A percentile compares a stretch with the other conserved stretches of the same genome.
Conservation (phyloP, 2,113 vertebrate genomes). For the Panthera uncia region DNA sequence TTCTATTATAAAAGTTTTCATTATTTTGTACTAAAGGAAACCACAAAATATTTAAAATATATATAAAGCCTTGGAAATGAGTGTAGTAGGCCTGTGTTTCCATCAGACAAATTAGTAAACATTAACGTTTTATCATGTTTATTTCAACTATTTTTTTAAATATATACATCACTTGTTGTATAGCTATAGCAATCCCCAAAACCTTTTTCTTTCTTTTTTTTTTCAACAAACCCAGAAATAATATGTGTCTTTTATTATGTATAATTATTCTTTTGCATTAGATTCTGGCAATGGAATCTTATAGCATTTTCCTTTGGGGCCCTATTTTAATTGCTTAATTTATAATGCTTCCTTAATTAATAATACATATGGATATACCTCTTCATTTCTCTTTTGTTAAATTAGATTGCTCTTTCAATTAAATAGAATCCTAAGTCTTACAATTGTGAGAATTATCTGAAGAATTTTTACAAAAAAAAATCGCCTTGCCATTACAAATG, state of each 20-base stretch:
- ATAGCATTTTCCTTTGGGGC: neutral
- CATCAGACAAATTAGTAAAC: neutral
- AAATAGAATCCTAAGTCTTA: neutral
- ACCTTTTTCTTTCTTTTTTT: neutral
- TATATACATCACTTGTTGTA: neutral
- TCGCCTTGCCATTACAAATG: neutral
- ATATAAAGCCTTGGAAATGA: neutral
- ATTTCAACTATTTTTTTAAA: conserved; percentile 14
- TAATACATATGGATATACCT: neutral
- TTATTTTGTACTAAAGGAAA: neutral
- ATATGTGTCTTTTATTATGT: neutral
- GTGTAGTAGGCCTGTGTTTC: neutral
- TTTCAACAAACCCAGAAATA: neutral
- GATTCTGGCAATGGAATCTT: neutral
- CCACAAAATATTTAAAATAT: neutral
- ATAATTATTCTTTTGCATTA: neutral
- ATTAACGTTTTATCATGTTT: neutral
- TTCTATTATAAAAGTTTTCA: neutral
- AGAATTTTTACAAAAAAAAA: conserved; percentile 12
- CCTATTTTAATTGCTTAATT: neutral
- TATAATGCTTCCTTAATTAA: neutral
- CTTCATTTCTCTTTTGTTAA: neutral
- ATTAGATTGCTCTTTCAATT: neutral
- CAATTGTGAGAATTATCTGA: neutral
- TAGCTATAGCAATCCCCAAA: neutral